Conservation (phyloP, 1,140 invertebrate genomes). For the Polyergus mexicanus region DNA sequence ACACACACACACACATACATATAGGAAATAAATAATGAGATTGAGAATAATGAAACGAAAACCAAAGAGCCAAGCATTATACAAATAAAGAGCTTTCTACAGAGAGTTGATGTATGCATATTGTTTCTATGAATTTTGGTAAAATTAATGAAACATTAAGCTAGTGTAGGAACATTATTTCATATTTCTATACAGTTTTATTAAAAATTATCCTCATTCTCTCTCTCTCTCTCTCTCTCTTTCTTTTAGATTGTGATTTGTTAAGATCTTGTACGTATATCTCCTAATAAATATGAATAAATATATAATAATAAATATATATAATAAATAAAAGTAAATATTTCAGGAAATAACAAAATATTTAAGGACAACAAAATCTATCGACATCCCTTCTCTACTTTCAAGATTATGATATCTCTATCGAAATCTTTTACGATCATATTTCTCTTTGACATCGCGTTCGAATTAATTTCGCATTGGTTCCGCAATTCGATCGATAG, state of each 20-base stretch:
- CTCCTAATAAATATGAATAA: not conserved
- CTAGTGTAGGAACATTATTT: not conserved
- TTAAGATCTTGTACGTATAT: not conserved
- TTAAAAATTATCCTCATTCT: not conserved
- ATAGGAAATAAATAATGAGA: not conserved
- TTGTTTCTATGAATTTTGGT: not conserved
- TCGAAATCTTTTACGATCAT: not conserved
- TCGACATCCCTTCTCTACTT: not conserved
- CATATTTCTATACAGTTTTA: not conserved
- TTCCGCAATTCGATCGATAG: constrained; percentile 55
- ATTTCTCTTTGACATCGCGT: not conserved
- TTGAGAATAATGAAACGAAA: constrained; percentile 9
- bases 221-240: too few relatives aligned
- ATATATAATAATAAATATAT: too few relatives aligned
- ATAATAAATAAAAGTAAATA: too few relatives aligned
- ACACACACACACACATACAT: not conserved
- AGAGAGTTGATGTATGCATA: not conserved
- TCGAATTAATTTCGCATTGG: constrained; percentile 18
- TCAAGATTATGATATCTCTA: not conserved
- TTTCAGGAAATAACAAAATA: not conserved
- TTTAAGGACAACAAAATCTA: not conserved
- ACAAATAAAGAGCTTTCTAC: not conserved
- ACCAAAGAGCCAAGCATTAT: not conserved
- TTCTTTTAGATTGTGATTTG: not conserved
- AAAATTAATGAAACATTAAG: not conserved